Evolutionary conservation across 1,140 invertebrate species (phyloP).

Genomic region (Ips nitidus): DNA sequence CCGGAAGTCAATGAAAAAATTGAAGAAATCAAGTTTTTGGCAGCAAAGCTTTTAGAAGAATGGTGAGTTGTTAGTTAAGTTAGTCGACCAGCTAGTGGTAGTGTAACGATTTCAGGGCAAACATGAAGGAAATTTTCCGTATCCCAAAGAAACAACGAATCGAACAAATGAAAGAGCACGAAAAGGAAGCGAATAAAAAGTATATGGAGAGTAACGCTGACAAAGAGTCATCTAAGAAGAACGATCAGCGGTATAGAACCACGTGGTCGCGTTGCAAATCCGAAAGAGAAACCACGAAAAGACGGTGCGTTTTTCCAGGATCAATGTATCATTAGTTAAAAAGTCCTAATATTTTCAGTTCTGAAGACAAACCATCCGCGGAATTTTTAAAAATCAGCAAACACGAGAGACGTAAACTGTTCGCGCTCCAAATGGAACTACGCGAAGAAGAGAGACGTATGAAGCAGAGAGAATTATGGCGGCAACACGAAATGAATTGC

Average conservation of each 20-base stretch:
- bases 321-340: neutral
- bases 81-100: no score
- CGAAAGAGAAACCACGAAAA: constrained; percentile 35
- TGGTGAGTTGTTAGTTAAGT: constrained; percentile 57
- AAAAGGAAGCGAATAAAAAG: constrained; percentile 75
- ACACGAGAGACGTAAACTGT: constrained; percentile 72
- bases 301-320: constrained; percentile 11
- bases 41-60: constrained; percentile 66
- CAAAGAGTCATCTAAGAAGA: constrained; percentile 46
- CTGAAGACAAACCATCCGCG: constrained; percentile 42
- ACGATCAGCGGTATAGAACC: constrained; percentile 47
- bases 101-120: constrained; percentile 49
- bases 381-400: constrained; percentile 59
- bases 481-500: constrained; percentile 64
- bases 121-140: constrained; percentile 83
- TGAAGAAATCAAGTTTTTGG: constrained; percentile 54
- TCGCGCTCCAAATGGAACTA: constrained; percentile 74
- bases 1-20: constrained; percentile 43
- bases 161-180: constrained; percentile 91
- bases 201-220: constrained; percentile 45
- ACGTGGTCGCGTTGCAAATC: constrained; percentile 36
- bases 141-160: constrained; percentile 94
- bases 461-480: constrained; percentile 64
- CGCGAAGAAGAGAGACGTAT: constrained; percentile 64
- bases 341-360: constrained; percentile 32